Percentiles rank a stretch among this genome's conserved stretches.
These are phyloP conservation scores for Hirudinaria manillensis DNA, from an alignment of 2,888 invertebrate genomes.

Conservation along the genomic window DNA sequence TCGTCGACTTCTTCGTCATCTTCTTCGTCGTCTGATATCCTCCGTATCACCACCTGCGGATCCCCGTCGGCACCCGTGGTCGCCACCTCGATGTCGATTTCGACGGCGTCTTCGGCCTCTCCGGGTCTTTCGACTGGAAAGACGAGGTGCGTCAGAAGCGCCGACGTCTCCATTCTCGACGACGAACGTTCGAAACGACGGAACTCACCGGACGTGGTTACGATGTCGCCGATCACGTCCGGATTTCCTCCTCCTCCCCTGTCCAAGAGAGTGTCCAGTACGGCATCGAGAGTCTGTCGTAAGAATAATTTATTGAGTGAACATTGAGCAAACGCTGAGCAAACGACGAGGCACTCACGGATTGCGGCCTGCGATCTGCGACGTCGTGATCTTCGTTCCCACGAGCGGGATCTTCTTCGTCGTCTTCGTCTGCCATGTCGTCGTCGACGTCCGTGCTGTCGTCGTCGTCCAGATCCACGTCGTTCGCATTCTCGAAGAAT, in stretches of 20 bases:
- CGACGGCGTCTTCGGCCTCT: conserved; percentile 39
- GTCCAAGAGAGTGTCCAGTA: conserved; percentile 30
- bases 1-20: conserved; percentile 34
- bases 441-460: conserved; percentile 16
- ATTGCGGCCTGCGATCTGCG: background rate
- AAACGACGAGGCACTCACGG: background rate
- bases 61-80: conserved; percentile 49
- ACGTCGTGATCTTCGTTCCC: conserved; percentile 19
- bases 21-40: conserved; percentile 46
- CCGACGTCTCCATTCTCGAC: background rate
- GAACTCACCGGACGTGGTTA: conserved; percentile 23
- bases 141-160: background rate
- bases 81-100: conserved; percentile 49
- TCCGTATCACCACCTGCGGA: conserved; percentile 55
- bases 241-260: conserved; percentile 20
- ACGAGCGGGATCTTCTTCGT: background rate
- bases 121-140: background rate
- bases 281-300: conserved; percentile 18
- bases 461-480: conserved; percentile 17
- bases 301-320: background rate
- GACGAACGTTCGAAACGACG: too few species aligned
- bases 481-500: conserved; percentile 4
- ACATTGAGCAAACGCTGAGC: background rate
- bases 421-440: conserved; percentile 13
- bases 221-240: conserved; percentile 27